These are phyloP conservation scores for Esox niger DNA, from an alignment of 2,113 vertebrate species.

Conservation along the genomic window DNA sequence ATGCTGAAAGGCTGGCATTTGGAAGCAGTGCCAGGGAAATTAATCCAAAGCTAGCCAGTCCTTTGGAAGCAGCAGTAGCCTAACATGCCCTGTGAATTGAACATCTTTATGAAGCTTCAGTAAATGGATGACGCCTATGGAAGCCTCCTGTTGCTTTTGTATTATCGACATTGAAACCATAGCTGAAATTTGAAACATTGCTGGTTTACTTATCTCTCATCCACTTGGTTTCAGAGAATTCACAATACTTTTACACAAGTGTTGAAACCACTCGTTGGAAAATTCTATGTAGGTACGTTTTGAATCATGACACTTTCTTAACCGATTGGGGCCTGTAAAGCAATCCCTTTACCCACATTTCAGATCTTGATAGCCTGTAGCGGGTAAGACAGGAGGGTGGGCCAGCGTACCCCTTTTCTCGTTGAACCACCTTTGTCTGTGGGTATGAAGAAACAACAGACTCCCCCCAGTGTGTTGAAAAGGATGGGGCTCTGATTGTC, in stretches of 20 bases:
- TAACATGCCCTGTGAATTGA: background rate
- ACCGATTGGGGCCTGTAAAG: no score
- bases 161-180: conserved; percentile 11
- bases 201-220: no score
- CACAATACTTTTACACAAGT: no score
- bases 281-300: no score
- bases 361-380: no score
- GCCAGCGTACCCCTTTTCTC: conserved; percentile 1
- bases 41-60: no score
- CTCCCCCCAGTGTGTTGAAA: conserved; percentile 50
- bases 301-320: no score
- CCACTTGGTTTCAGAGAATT: no score
- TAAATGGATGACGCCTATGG: background rate
- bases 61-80: background rate
- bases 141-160: background rate
- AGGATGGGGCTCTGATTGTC: conserved; percentile 45
- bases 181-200: conserved; percentile 3
- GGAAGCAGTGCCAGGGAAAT: no score
- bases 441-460: conserved; percentile 21
- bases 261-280: no score
- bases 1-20: no score
- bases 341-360: no score
- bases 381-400: background rate
- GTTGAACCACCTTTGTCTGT: conserved; percentile 32
- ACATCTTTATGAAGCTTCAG: background rate